Percentiles rank a stretch among this genome's conserved stretches.
These are phyloP conservation scores for Microcebus murinus DNA, from an alignment of 2,113 vertebrate species.

Conservation along the genomic window DNA sequence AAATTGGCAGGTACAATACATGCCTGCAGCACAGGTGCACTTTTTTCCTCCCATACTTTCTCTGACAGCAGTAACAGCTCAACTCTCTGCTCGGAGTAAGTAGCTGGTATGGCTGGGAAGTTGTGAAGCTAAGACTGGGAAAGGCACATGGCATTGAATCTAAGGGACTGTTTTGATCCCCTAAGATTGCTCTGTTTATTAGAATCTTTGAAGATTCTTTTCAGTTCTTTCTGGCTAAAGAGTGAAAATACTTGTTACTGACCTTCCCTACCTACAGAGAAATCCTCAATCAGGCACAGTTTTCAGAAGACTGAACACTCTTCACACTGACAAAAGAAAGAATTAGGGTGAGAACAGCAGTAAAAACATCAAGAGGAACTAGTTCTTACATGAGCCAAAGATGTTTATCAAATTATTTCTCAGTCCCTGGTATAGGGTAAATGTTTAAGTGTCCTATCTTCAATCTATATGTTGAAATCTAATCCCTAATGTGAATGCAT, in stretches of 20 bases:
- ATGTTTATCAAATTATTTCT: not conserved
- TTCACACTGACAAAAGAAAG: slow-evolving; percentile 35
- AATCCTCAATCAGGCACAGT: slow-evolving; percentile 55
- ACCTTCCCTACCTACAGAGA: slow-evolving; percentile 48
- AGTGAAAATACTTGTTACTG: slow-evolving; percentile 61
- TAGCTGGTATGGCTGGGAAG: slow-evolving; percentile 19
- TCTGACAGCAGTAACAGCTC: slow-evolving; percentile 34
- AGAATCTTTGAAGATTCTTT: slow-evolving; percentile 66
- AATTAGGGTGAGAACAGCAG: slow-evolving; percentile 35
- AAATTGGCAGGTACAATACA: slow-evolving; percentile 63
- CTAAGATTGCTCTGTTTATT: slow-evolving; percentile 68
- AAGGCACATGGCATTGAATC: slow-evolving; percentile 62
- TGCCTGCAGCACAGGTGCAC: slow-evolving; percentile 44
- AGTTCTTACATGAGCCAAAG: slow-evolving; percentile 5
- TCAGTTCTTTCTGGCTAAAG: slow-evolving; percentile 56
- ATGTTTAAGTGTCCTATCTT: not conserved
- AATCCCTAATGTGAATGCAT: not conserved
- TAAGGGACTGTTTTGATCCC: slow-evolving; percentile 57
- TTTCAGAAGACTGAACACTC: slow-evolving; percentile 48
- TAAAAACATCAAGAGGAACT: slow-evolving; percentile 33
- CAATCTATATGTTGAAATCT: not conserved
- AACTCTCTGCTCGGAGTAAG: slow-evolving; percentile 42
- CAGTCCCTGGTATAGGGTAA: not conserved
- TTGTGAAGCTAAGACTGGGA: slow-evolving; percentile 52
- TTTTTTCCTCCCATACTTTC: not conserved